Percentiles rank a stretch among this genome's conserved stretches.
These are phyloP conservation scores for Lapara coniferarum DNA, from an alignment of 2,888 invertebrate species.

Conservation along the genomic window DNA sequence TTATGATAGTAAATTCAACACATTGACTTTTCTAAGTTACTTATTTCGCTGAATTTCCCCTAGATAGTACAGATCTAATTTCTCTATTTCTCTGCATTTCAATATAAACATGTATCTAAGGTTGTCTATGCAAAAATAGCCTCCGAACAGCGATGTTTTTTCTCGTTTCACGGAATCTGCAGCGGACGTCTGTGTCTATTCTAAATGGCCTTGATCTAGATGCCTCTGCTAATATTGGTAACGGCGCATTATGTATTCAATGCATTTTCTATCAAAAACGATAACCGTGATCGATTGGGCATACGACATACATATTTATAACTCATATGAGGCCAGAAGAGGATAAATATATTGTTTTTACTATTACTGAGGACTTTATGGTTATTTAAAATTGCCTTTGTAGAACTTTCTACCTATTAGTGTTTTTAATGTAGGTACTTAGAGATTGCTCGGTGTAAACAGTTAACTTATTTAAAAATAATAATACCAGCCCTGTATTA, in stretches of 20 bases:
- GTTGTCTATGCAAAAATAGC: neutral
- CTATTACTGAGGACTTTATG: no score
- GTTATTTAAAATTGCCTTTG: no score
- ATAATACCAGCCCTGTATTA: no score
- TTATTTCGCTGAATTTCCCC: neutral
- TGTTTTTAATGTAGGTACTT: no score
- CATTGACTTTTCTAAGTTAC: no score
- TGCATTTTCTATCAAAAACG: slow-evolving; percentile 11
- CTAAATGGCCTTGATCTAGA: slow-evolving; percentile 2
- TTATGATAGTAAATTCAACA: no score
- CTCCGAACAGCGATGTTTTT: neutral
- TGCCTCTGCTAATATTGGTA: slow-evolving; percentile 11
- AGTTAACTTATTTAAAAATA: no score
- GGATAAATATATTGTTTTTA: no score
- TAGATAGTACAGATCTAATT: neutral
- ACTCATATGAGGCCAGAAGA: no score
- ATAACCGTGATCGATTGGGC: neutral
- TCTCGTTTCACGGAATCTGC: neutral
- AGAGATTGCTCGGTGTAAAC: no score
- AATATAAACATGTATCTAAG: neutral
- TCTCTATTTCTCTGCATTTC: neutral
- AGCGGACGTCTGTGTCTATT: neutral
- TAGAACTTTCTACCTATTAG: no score
- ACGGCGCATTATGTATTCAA: neutral
- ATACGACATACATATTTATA: neutral